phyloP scores from a whole-genome alignment of 2,888 invertebrate species.

The Agonopterix alstromeriana region DNA sequence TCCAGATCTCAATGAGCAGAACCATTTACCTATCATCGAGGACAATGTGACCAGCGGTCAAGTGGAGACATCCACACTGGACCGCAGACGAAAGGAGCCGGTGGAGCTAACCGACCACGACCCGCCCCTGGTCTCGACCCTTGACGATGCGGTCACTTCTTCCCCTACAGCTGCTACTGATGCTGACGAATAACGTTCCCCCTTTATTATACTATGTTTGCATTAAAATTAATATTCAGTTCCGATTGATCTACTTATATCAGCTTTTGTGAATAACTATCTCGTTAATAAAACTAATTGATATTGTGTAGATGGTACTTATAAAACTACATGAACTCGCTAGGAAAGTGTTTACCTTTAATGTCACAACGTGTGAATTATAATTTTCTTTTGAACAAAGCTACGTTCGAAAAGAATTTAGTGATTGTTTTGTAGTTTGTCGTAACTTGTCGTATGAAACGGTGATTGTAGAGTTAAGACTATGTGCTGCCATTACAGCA shows the following conservation, averaged over 20 bases:
- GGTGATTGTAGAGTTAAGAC: constrained; percentile 58
- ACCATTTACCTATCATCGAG: constrained; percentile 25
- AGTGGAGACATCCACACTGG: constrained; percentile 41
- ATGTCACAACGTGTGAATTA: constrained; percentile 3
- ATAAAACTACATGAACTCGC: neutral
- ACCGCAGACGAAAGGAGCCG: constrained; percentile 52
- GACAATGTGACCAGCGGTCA: constrained; percentile 20
- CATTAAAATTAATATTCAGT: constrained; percentile 28
- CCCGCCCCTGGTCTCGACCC: constrained; percentile 24
- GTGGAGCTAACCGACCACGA: constrained; percentile 25
- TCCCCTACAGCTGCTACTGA: constrained; percentile 49
- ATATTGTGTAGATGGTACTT: constrained; percentile 7
- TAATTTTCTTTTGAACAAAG: constrained; percentile 3
- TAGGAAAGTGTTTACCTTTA: neutral
- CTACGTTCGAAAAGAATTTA: neutral
- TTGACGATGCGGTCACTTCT: constrained; percentile 19
- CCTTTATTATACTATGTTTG: constrained; percentile 30
- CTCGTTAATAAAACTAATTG: constrained; percentile 12
- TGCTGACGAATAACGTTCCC: constrained; percentile 49
- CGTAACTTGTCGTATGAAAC: constrained; percentile 20
- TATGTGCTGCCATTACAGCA: constrained; percentile 52
- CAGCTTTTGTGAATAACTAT: constrained; percentile 39
- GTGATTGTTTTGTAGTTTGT: constrained; percentile 5
- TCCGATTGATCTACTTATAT: constrained; percentile 21
- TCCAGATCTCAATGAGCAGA: constrained; percentile 18